Evolutionary conservation across 2,888 invertebrate genomes (phyloP).

Genomic region (Heteromyza rotundicornis): DNA sequence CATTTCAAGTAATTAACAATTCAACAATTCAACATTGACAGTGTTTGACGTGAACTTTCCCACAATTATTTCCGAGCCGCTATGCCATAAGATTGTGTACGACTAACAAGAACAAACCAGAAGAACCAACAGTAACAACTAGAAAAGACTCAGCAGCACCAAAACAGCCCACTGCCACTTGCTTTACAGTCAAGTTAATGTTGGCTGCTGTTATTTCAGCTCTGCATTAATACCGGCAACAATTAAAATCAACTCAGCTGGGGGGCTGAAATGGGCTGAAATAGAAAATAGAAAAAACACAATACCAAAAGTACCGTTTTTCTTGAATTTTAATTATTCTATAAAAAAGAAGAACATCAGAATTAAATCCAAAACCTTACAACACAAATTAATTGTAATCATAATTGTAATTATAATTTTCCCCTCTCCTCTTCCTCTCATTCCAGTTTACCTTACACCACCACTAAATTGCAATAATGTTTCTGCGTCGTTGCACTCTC

Average conservation of each 20-base stretch:
- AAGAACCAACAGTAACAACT: neutral
- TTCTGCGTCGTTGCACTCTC: constrained; percentile 55
- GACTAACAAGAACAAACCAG: neutral
- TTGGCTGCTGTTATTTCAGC: neutral
- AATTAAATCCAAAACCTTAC: no score
- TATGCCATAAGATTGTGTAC: neutral
- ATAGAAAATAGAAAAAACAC: no score
- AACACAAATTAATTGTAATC: no score
- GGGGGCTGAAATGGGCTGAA: no score
- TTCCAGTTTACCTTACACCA: constrained; percentile 29
- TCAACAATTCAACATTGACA: constrained; percentile 4
- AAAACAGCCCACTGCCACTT: neutral
- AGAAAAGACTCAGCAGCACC: neutral
- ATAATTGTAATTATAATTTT: neutral
- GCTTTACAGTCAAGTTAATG: neutral
- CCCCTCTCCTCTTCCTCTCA: constrained; percentile 13
- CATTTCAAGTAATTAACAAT: neutral
- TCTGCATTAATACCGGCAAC: constrained; percentile 1
- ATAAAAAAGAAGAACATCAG: no score
- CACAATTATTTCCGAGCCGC: constrained; percentile 12
- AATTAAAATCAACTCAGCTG: constrained; percentile 14
- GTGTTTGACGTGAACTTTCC: constrained; percentile 16
- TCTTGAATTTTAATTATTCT: no score
- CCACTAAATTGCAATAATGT: constrained; percentile 49
- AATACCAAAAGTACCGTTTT: no score